These are phyloP conservation scores for Cantharis lateralis DNA, from an alignment of 2,888 invertebrate genomes.

Conservation along the genomic window DNA sequence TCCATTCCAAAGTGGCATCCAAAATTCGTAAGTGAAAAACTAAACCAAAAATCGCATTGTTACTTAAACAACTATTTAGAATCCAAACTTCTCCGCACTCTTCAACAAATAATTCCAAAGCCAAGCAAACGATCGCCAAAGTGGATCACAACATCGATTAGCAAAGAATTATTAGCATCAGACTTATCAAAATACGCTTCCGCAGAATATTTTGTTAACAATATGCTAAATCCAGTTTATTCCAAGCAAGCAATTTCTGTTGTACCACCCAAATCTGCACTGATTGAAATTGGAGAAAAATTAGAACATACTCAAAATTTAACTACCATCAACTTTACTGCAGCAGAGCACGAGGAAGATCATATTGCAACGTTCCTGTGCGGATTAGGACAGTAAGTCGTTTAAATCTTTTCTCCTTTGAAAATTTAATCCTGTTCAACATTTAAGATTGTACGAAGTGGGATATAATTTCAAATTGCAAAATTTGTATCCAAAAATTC, in stretches of 20 bases:
- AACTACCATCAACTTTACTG: neutral
- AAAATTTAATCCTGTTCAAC: neutral
- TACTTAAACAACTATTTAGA: neutral
- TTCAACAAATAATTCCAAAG: constrained; percentile 66
- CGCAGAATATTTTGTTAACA: constrained; percentile 56
- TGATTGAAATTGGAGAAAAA: constrained; percentile 4
- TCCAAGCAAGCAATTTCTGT: neutral
- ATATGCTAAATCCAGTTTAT: constrained; percentile 5
- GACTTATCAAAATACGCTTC: constrained; percentile 59
- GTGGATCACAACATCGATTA: constrained; percentile 63
- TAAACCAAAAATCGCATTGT: neutral
- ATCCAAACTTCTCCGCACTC: constrained; percentile 55
- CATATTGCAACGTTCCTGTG: neutral
- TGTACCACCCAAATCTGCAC: neutral
- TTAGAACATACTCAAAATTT: neutral
- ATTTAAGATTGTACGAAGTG: constrained; percentile 70
- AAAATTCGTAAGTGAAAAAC: neutral
- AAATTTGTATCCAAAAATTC: constrained; percentile 74
- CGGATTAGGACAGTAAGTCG: constrained; percentile 1
- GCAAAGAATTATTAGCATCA: neutral
- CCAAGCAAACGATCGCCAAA: constrained; percentile 70
- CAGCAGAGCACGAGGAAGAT: neutral
- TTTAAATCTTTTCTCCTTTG: neutral
- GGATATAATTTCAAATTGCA: constrained; percentile 78
- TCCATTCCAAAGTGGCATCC: neutral